Base-by-base conservation (phyloP, 2,888 invertebrate genomes). In the Tipula unca region DNA sequence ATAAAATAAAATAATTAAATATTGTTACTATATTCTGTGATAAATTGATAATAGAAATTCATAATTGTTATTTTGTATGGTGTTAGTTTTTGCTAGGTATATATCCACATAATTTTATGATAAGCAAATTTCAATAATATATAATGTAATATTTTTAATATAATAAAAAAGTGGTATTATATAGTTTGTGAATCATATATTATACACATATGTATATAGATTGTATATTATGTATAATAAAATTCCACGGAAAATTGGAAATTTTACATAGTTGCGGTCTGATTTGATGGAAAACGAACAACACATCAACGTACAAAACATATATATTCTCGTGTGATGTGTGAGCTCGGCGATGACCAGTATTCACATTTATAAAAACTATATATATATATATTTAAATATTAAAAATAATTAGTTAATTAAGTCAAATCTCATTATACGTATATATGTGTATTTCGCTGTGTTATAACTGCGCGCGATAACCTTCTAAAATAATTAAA, bases 401-500 rank as follows among this genome's bases (percentile, higher is more conserved):
- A 48, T 17, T 48, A 17, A 17, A 48, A 48, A 48, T 69, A 69
- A 69, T 69, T 69, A 69, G 69, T 69, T 69, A 69, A 69, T 69
- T 69, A 69, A 69, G 69, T 13, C 69, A 69, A 69, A 69, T 69
- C 69, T 69, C 69, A 69, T 69, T 25, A 25, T 13, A 39, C 10
- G n/a, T 25, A 69, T 69, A 69, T 69, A 48, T 48, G 5, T 48
- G 4, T 48, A 25, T 25, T 10, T 25, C 25, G 6, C 10, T 69
- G 25, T 69, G 20, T 69, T 69, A 25, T 69, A 69, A 69, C 69
- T 69, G 69, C 13, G 69, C 69, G 25, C 20, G 69, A 69, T 69
- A 69, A 69, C 69, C 69, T 69, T 69, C 69, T 69, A 69, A 69
- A 69, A 69, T 69, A 69, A 69, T 69, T 69, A 69, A 69, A 69